Base-by-base conservation (phyloP, 1,140 invertebrate species). In the Tetragonula clypearis region DNA sequence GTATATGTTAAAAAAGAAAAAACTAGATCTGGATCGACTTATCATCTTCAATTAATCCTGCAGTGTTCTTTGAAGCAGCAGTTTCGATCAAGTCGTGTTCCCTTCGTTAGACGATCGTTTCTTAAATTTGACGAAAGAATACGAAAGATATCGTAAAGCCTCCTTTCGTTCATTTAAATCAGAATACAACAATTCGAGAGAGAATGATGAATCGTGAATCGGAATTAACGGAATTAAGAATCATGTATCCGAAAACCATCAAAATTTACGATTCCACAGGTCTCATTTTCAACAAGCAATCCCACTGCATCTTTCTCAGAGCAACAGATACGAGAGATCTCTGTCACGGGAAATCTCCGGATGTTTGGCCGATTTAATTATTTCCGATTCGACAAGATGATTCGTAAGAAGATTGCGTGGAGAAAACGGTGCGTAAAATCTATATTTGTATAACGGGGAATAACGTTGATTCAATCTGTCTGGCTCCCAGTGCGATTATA, bases 371-470 rank as follows among this genome's bases (percentile, higher is more conserved):
- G n/a, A 30, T 35, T 49, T 80, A 56, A 72, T 80, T 80, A 80
- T 72, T 58, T 17, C 23, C 19, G 3, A 58, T 30, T 69, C 65
- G 78, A 56, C 53, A 19, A n/a, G 30, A 14, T 56, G 35, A 68
- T 35, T 41, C 49, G 78, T 56, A 69, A 15, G 11, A 79, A 79
- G 56, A 56, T 30, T 23, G 26, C 21, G 1, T 23, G 53, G 71
- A 75, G 72, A 75, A 82, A 82, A 58, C 26, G 41, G n/a, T 55
- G 56, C 12, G 6, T 73, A 74, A 82, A 65, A 74, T 74, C 19
- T 21, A 55, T 19, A n/a, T 80, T 26, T n/a, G 53, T 30, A 62
- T 19, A 55, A 55, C 23, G 60, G 26, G 35, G 14, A 62, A 30
- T 14, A 26, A 0, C 17, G n/a, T 1, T 56, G 71, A 55, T 53